phyloP scores from a whole-genome alignment of 2,113 vertebrate species.

The Sclerurus mexicanus region DNA sequence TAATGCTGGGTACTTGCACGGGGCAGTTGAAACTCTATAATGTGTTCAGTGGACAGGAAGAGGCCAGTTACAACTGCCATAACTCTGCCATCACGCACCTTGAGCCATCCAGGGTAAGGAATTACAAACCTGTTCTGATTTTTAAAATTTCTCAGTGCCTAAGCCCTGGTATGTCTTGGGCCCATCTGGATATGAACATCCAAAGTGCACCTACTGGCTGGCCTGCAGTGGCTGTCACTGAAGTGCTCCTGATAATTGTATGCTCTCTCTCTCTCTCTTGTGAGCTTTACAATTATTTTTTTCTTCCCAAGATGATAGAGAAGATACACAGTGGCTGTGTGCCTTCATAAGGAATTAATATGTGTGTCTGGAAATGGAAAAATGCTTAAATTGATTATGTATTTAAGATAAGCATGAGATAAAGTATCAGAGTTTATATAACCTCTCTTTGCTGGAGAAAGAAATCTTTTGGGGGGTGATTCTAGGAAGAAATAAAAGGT shows the following conservation, averaged over 20 bases:
- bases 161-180: neutral
- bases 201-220: neutral
- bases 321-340: neutral
- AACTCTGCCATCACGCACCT: conserved; percentile 96
- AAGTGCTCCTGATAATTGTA: neutral
- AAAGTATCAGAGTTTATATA: neutral
- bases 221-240: neutral
- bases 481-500: neutral
- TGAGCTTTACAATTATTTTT: neutral
- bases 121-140: neutral
- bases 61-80: conserved; percentile 97
- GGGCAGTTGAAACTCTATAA: conserved; percentile 98
- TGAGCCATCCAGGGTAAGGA: conserved; percentile 91
- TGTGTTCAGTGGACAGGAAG: conserved; percentile 96
- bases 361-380: neutral
- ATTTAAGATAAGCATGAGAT: neutral
- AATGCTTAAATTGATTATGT: neutral
- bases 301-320: neutral
- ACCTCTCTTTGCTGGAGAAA: neutral
- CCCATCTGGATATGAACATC: neutral
- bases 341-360: neutral
- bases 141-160: neutral
- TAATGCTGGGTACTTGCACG: conserved; percentile 97
- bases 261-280: neutral
- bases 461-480: neutral